Conservation (phyloP, 2,888 invertebrate species). For the Idaea biselata region DNA sequence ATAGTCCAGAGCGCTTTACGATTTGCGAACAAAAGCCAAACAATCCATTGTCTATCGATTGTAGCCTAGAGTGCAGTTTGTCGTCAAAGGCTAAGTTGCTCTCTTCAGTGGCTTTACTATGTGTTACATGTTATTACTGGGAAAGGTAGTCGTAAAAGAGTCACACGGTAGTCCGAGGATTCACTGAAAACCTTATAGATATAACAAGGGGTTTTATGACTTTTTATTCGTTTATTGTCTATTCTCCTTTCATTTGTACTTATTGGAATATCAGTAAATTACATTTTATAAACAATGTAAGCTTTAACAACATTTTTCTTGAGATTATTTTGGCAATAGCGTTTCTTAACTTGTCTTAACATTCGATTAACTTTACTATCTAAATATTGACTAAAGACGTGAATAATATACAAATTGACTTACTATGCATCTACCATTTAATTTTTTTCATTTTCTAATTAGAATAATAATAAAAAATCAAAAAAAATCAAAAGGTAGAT, state of each 20-base stretch:
- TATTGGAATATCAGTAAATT: not conserved
- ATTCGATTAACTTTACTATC: not conserved
- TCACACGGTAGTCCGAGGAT: constrained; percentile 19
- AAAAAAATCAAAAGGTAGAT: too few relatives aligned
- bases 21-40: constrained; percentile 71
- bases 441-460: too few relatives aligned
- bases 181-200: constrained; percentile 8
- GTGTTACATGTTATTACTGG: constrained; percentile 37
- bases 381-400: too few relatives aligned
- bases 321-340: not conserved
- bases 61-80: constrained; percentile 68
- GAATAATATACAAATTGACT: too few relatives aligned
- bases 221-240: constrained; percentile 4
- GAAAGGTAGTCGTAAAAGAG: constrained; percentile 21
- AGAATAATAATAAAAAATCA: too few relatives aligned
- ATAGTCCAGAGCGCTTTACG: constrained; percentile 58
- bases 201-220: not conserved
- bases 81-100: constrained; percentile 67
- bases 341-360: not conserved
- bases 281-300: not conserved
- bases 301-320: not conserved
- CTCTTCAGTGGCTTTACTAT: constrained; percentile 49
- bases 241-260: not conserved
- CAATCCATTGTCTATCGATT: constrained; percentile 74
- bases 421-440: too few relatives aligned